Conservation (phyloP, 2,113 vertebrate species). For the Solea senegalensis region DNA sequence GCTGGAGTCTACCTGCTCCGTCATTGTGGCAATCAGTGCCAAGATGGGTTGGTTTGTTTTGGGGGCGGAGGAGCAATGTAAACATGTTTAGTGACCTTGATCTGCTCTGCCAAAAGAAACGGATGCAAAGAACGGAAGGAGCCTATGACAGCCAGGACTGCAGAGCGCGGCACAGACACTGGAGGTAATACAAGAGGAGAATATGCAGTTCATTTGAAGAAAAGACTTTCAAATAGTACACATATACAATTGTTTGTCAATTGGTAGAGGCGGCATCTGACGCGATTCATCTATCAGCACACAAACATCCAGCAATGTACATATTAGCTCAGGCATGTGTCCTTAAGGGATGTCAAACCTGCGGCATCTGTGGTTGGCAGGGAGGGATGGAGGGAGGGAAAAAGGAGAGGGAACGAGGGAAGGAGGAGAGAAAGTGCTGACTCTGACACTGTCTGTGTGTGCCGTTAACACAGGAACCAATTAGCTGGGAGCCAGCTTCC, state of each 20-base stretch:
- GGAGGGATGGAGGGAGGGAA: slow-evolving; percentile 27
- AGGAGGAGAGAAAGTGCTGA: slow-evolving; percentile 75
- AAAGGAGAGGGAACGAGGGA: slow-evolving; percentile 53
- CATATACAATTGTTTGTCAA: not conserved
- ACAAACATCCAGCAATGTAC: slow-evolving; percentile 59
- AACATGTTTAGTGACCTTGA: slow-evolving; percentile 62
- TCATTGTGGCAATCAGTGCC: slow-evolving; percentile 49
- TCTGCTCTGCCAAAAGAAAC: slow-evolving; percentile 25
- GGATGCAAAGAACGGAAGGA: slow-evolving; percentile 33
- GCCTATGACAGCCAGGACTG: slow-evolving; percentile 3
- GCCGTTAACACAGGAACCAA: slow-evolving; percentile 78
- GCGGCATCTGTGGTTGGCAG: slow-evolving; percentile 66
- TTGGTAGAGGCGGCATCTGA: not conserved
- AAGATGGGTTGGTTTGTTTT: slow-evolving; percentile 17
- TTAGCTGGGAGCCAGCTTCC: slow-evolving; percentile 77
- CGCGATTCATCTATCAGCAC: slow-evolving; percentile 40
- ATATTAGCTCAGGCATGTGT: slow-evolving; percentile 68
- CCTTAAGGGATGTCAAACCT: slow-evolving; percentile 67
- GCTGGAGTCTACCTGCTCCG: slow-evolving; percentile 44
- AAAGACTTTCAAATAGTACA: too few relatives aligned
- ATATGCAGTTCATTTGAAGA: not conserved
- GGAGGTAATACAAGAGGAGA: not conserved
- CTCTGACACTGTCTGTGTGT: slow-evolving; percentile 69
- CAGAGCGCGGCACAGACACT: slow-evolving; percentile 4
- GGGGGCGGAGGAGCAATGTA: slow-evolving; percentile 20